phyloP scores from a whole-genome alignment of 2,888 invertebrate genomes.

The Drosophila cognata region DNA sequence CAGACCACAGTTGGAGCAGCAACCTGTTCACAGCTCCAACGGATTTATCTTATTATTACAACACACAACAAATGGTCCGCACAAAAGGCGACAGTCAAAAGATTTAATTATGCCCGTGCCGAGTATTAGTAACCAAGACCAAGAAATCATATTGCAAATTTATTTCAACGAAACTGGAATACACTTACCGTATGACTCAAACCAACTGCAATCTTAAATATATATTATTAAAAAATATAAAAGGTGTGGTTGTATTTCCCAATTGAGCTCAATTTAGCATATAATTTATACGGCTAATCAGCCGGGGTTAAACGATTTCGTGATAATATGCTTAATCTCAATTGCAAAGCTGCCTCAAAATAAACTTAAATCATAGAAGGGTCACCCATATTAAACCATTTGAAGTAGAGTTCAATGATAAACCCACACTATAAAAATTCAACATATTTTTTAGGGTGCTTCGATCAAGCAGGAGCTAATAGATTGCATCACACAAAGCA shows the following conservation, averaged over 20 bases:
- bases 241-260: neutral
- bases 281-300: neutral
- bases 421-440: neutral
- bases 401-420: neutral
- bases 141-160: constrained; percentile 6
- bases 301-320: neutral
- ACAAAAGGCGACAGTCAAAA: constrained; percentile 66
- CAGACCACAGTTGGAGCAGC: constrained; percentile 44
- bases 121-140: constrained; percentile 66
- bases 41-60: constrained; percentile 78
- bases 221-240: neutral
- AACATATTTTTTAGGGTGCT: neutral
- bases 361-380: neutral
- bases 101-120: constrained; percentile 75
- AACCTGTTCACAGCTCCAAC: constrained; percentile 70
- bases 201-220: neutral
- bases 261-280: neutral
- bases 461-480: neutral
- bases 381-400: neutral
- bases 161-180: constrained; percentile 15
- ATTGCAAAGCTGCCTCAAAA: neutral
- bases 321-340: neutral
- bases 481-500: neutral
- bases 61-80: constrained; percentile 56
- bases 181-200: constrained; percentile 10